Evolutionary conservation across 1,140 invertebrate species (phyloP), one percentile per base, ranked within the genome.

Genomic region (Ooceraea biroi): DNA sequence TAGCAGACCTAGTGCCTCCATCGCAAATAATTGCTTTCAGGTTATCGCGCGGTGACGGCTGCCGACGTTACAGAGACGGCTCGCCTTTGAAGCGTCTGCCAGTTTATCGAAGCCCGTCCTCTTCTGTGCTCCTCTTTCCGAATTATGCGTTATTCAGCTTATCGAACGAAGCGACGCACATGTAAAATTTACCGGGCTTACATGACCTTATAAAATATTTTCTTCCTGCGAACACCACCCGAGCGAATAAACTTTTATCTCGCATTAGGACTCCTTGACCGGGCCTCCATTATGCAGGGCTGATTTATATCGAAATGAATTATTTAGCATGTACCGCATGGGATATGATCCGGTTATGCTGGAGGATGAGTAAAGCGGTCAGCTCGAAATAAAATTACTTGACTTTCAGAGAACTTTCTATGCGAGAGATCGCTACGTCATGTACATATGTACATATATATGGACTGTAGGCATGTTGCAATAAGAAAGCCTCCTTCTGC

Each of bases 21-120:
- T 44, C 50, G 65, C 76, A 36, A 80, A 69, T 69, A 80, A 80
- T 80, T 80, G 76, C 50, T 69, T 57, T 46, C 36, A 41, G 30
- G 76, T 58, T 69, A 80, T 80, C 76, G 76, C 63, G 11, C 50
- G 22, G 48, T 55, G 48, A 68, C 30, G 61, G 27, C 48, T 25
- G 27, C 41, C 0, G n/a, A n/a, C n/a, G 50, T 4, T 19, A 19
- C 22, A 27, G 14, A 78, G 30, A 52, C 14, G 74, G 30, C 25
- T 55, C 17, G 22, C 50, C 36, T 78, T 57, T 65, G 48, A 1
- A 68, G 22, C 50, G 12, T 48, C 61, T 44, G 57, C 17, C 17
- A 58, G n/a, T 80, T 58, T 30, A 71, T 80, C 7, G 63, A 55
- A 25, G 19, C n/a, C 8, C 61, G 36, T 60, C 27, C 19, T 22